These are phyloP conservation scores for Diadumene lineata DNA, from an alignment of 92 coral and sea anemone genomes.

Conservation along the genomic window DNA sequence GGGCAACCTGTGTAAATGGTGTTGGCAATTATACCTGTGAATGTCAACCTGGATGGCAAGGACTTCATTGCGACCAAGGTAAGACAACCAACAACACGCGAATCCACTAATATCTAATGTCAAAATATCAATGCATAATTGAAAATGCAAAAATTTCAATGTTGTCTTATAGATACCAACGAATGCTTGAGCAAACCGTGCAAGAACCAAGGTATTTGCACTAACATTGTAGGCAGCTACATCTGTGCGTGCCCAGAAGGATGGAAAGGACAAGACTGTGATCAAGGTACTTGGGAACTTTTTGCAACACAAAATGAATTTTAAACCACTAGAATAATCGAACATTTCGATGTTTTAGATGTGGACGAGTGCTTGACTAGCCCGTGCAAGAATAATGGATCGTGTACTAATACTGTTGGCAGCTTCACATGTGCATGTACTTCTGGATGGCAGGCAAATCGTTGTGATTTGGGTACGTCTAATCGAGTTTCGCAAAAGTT, in stretches of 20 bases:
- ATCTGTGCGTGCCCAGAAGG: conserved; percentile 13
- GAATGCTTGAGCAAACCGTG: conserved; percentile 22
- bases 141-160: too few relatives aligned
- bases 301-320: too few relatives aligned
- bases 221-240: conserved; percentile 11
- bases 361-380: conserved; percentile 10
- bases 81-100: too few relatives aligned
- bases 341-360: too few relatives aligned
- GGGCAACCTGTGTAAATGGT: too few relatives aligned
- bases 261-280: conserved; percentile 18
- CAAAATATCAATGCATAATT: too few relatives aligned
- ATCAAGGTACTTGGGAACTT: conserved; percentile 27
- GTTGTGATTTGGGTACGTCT: conserved; percentile 18
- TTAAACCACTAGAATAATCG: too few relatives aligned
- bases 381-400: conserved; percentile 24
- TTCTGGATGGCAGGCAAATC: conserved; percentile 9
- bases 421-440: conserved; percentile 17
- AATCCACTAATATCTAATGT: too few relatives aligned
- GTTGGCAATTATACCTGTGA: too few relatives aligned
- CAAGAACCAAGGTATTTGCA: conserved; percentile 15
- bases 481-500: not conserved
- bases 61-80: too few relatives aligned
- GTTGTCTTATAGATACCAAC: conserved; percentile 34
- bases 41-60: too few relatives aligned
- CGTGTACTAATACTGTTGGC: conserved; percentile 21